A percentile compares a stretch with the other conserved stretches of the same genome.
Evolutionary conservation across 2,888 invertebrate species (phyloP).

Genomic region (Philereme vetulata): DNA sequence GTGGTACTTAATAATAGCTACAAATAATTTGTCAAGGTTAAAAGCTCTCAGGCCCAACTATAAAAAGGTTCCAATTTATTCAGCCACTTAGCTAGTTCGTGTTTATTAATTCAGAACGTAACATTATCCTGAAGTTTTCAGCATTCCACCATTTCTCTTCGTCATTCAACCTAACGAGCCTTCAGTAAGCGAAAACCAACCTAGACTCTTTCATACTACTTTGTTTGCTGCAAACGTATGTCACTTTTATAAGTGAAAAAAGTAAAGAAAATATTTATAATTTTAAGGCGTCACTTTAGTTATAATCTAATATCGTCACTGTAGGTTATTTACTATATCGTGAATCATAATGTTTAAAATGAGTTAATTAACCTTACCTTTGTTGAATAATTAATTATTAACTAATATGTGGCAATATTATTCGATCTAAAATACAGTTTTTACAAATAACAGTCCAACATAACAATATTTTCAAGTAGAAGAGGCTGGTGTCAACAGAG

Average conservation of each 20-base stretch:
- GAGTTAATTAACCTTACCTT: too few relatives aligned
- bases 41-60: constrained; percentile 10
- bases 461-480: background rate
- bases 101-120: constrained; percentile 30
- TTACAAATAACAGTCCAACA: too few relatives aligned
- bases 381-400: too few relatives aligned
- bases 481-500: background rate
- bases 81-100: constrained; percentile 28
- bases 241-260: background rate
- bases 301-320: too few relatives aligned
- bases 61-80: constrained; percentile 31
- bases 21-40: constrained; percentile 16
- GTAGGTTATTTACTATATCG: too few relatives aligned
- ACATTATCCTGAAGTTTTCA: constrained; percentile 29
- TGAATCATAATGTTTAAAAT: too few relatives aligned
- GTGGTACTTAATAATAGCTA: background rate
- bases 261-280: too few relatives aligned
- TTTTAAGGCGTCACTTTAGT: too few relatives aligned
- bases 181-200: constrained; percentile 22
- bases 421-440: too few relatives aligned
- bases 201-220: constrained; percentile 3
- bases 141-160: constrained; percentile 28
- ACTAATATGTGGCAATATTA: too few relatives aligned
- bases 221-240: background rate
- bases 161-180: constrained; percentile 35